Evolutionary conservation across 2,113 vertebrate species (phyloP).

Genomic region (Gymnarchus niloticus): DNA sequence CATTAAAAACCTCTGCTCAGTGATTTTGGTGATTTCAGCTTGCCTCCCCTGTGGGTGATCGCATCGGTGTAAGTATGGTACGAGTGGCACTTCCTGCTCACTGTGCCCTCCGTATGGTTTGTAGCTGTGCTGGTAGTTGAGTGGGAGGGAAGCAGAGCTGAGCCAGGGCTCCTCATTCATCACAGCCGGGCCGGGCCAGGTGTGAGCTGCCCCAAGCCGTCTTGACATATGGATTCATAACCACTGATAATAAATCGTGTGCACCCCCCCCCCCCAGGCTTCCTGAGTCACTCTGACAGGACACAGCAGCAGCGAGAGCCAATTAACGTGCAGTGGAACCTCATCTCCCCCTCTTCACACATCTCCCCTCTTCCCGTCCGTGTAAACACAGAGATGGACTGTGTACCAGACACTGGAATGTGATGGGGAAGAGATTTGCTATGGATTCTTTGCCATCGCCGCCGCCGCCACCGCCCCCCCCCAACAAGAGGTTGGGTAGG

Average conservation of each 20-base stretch:
- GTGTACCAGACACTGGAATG: background rate
- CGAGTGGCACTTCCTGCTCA: background rate
- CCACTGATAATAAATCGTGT: slow-evolving; percentile 36
- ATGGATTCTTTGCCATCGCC: background rate
- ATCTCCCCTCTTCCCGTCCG: background rate
- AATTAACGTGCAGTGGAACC: slow-evolving; percentile 24
- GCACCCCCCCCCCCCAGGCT: slow-evolving; percentile 9
- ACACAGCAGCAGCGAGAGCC: slow-evolving; percentile 28
- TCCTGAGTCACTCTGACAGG: slow-evolving; percentile 26
- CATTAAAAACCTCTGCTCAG: background rate
- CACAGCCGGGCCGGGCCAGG: background rate
- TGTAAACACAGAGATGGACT: background rate
- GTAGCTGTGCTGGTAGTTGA: background rate
- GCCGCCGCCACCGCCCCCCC: slow-evolving; percentile 17
- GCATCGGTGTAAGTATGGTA: background rate
- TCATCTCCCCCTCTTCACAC: background rate
- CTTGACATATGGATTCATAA: slow-evolving; percentile 39
- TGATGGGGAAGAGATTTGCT: slow-evolving; percentile 7
- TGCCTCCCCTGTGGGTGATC: background rate
- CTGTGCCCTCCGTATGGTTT: background rate
- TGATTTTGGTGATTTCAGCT: background rate
- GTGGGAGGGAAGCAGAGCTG: background rate
- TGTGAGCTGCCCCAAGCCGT: slow-evolving; percentile 30
- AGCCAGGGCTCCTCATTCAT: background rate
- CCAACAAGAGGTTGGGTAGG: slow-evolving; percentile 42